Evolutionary conservation across 1,140 invertebrate genomes (phyloP).

Genomic region (Drosophila burlai): DNA sequence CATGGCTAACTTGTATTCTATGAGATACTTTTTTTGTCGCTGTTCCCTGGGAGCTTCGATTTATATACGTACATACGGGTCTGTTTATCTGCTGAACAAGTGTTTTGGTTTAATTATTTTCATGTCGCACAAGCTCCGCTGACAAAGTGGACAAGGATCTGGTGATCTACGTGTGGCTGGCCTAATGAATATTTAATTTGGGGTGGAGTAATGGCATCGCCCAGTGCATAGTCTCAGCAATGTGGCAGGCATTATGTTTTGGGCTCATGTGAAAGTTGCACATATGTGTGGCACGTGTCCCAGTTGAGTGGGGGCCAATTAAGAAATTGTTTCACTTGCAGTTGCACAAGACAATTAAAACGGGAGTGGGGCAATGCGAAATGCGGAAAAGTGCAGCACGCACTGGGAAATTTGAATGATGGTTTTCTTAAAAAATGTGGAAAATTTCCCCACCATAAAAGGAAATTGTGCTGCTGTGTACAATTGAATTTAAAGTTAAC

Average conservation of each 20-base stretch:
- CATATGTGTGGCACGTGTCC: constrained; percentile 62
- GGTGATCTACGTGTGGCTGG: constrained; percentile 39
- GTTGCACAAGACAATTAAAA: constrained; percentile 58
- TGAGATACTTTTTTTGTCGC: constrained; percentile 70
- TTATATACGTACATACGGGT: constrained; percentile 18
- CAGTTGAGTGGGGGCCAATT: constrained; percentile 61
- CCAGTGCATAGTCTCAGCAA: constrained; percentile 11
- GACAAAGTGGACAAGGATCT: constrained; percentile 80
- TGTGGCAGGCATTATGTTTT: constrained; percentile 8
- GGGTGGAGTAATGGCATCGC: constrained; percentile 46
- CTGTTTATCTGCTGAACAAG: constrained; percentile 56
- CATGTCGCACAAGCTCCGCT: constrained; percentile 67
- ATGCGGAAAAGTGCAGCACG: constrained; percentile 26
- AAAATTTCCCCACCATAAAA: constrained; percentile 21
- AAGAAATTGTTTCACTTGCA: constrained; percentile 59
- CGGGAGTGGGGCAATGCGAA: constrained; percentile 6
- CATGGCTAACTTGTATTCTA: constrained; percentile 82
- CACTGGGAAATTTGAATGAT: constrained; percentile 61
- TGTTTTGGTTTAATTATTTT: constrained; percentile 77
- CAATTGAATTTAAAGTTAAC: not conserved
- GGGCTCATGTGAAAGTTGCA: constrained; percentile 53
- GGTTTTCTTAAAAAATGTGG: constrained; percentile 25
- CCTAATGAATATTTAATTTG: constrained; percentile 65
- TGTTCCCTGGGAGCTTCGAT: constrained; percentile 33
- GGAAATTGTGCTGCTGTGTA: not conserved